Base-by-base conservation (phyloP, 2,888 invertebrate species). In the Copidosoma aretas region DNA sequence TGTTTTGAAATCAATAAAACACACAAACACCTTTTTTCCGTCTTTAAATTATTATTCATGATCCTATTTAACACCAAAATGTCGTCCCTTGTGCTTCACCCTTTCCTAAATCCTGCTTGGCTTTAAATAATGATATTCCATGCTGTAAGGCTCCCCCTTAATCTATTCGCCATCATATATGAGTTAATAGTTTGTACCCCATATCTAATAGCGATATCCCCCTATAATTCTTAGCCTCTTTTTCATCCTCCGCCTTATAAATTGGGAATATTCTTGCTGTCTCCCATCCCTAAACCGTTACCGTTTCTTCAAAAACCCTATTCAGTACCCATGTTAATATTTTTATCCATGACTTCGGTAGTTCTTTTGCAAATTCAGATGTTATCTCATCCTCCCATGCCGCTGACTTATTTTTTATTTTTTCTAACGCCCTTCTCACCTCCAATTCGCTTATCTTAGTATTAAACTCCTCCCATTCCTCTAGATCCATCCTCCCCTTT, bases 211-310 rank as follows among this genome's bases (percentile, higher is more conserved):
- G 14, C 0, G 61, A n/a, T 19, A 61, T 52, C 8, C 61, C 61
- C 14, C 52, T 52, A 17, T 60, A 60, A 12, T 53, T 61, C 19
- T n/a, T 5, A 21, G 0, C 3, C 5, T 52, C 1, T 1, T 52
- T 41, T 32, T 61, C 52, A 0, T 61, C 17, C 17, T 8, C 25
- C 1, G 1, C 32, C 19, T 60, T 60, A 4, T 51, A 15, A 1
- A 49, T 60, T 4, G 61, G 41, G 32, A n/a, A 32, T 0, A 61
- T 61, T n/a, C 61, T 53, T 0, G 53, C 61, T 39, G 39, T 19
- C 21, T 53, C 41, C 52, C 61, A 61, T 3, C 52, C 52, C 14
- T 51, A 1, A 12, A 60, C 25, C 3, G 15, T 51, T 32, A 5
- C 52, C 1, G 21, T 19, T 19, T 39, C 21, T 14, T 51, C 19